Evolutionary conservation across 2,888 invertebrate genomes (phyloP).

Genomic region (Creontiades dilutus): DNA sequence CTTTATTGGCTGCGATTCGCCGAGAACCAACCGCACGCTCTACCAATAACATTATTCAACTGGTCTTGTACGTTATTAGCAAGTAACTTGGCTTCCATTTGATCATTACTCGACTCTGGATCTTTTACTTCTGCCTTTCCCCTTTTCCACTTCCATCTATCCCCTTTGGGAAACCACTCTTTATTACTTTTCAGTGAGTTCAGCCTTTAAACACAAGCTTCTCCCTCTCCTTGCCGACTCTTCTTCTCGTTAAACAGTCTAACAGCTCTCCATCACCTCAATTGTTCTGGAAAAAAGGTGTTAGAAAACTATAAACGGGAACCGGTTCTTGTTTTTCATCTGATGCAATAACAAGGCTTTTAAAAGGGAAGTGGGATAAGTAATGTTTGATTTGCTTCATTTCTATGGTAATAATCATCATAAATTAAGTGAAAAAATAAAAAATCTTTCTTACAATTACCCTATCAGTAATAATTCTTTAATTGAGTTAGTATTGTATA

Average conservation of each 20-base stretch:
- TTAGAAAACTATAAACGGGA: slow-evolving; percentile 39
- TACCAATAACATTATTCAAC: slow-evolving; percentile 76
- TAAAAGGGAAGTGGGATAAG: too few relatives aligned
- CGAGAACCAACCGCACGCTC: slow-evolving; percentile 70
- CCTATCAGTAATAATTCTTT: too few relatives aligned
- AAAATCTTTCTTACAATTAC: too few relatives aligned
- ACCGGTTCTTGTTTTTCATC: slow-evolving; percentile 29
- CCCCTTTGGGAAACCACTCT: slow-evolving; percentile 67
- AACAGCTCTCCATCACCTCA: slow-evolving; percentile 68
- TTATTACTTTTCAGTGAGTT: slow-evolving; percentile 69
- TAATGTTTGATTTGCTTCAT: too few relatives aligned
- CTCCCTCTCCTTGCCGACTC: slow-evolving; percentile 20
- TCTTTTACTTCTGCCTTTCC: slow-evolving; percentile 50
- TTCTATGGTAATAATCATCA: too few relatives aligned
- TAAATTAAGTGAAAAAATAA: too few relatives aligned
- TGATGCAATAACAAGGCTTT: too few relatives aligned
- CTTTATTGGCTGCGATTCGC: slow-evolving; percentile 74
- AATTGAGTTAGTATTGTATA: too few relatives aligned
- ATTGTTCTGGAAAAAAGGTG: slow-evolving; percentile 55
- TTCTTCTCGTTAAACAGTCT: slow-evolving; percentile 59
- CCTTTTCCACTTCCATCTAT: slow-evolving; percentile 46
- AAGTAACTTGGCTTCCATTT: slow-evolving; percentile 76
- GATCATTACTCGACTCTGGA: slow-evolving; percentile 66
- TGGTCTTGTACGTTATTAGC: slow-evolving; percentile 75
- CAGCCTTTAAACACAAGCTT: slow-evolving; percentile 51